Evolutionary conservation across 2,797 vertebrate genomes (phyloP), one percentile per base, ranked within the genome.

Genomic region (Catharus ustulatus): DNA sequence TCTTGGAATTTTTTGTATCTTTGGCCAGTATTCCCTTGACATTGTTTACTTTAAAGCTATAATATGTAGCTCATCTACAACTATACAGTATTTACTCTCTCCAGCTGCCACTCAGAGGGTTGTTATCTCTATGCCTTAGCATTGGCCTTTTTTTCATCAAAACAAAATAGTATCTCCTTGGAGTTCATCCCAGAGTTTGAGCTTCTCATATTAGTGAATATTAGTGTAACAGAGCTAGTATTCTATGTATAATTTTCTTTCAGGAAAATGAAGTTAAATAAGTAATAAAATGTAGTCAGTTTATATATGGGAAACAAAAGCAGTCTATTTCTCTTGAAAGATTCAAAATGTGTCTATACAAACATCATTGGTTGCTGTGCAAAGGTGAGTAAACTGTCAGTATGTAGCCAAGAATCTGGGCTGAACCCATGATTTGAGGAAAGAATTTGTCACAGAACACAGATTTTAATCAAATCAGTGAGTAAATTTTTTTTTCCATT

Each of bases 341-440:
- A n/a, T 52, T 18, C 0, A 0, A 40, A 46, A 29, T 58, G 11
- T 9, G 1, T 43, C 9, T 51, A 11, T n/a, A 34, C 15, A 36
- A 84, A 48, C 20, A 74, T 16, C 30, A 15, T 58, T 76, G 7
- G n/a, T 82, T 91, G 45, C 24, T 63, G 20, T 66, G 40, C 42
- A 48, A 16, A 78, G 29, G n/a, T 58, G 48, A 73, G 21, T 40
- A 34, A 54, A 42, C 27, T 74, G 29, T 64, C 32, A 42, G 42
- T 36, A 8, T 75, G 27, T 19, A 72, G 57, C 8, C 10, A 49
- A 58, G 21, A 52, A 52, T 66, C 51, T 66, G 40, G 42, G 10
- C 54, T 59, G 32, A 80, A n/a, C 5, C 24, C 9, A 13, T 51
- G n/a, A 48, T 55, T 63, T 89, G 45, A 29, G 36, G 68, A 67